Conservation (phyloP, 2,888 invertebrate species). For the Chymomyza caudatula region DNA sequence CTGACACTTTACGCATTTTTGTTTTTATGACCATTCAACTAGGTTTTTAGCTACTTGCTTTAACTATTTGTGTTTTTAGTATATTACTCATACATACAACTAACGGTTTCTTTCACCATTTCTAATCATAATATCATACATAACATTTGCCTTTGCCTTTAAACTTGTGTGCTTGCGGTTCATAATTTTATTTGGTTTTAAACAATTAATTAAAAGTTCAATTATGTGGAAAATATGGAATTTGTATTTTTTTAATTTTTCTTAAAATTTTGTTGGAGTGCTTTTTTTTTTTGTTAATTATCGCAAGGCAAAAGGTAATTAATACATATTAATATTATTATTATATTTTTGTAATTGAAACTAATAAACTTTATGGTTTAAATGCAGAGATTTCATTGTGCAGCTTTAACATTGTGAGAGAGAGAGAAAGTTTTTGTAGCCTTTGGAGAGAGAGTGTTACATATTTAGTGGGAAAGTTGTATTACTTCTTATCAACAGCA, state of each 20-base stretch:
- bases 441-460: conserved; percentile 34
- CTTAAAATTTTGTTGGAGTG: background rate
- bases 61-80: conserved; percentile 39
- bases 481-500: conserved; percentile 55
- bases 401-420: conserved; percentile 72
- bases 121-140: conserved; percentile 60
- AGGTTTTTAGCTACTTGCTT: conserved; percentile 53
- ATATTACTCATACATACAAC: conserved; percentile 51
- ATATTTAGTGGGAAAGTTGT: conserved; percentile 49
- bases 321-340: conserved; percentile 27
- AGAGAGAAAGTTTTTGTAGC: conserved; percentile 36
- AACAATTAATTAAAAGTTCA: conserved; percentile 32
- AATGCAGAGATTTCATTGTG: conserved; percentile 75
- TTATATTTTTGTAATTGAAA: conserved; percentile 42
- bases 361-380: conserved; percentile 53
- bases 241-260: conserved; percentile 22
- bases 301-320: conserved; percentile 49
- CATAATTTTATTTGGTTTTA: conserved; percentile 15
- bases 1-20: conserved; percentile 53
- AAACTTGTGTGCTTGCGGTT: conserved; percentile 23
- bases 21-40: conserved; percentile 52
- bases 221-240: conserved; percentile 36
- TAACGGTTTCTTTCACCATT: conserved; percentile 51
- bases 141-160: conserved; percentile 49
- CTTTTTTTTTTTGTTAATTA: conserved; percentile 28